Evolutionary conservation across 2,888 invertebrate genomes (phyloP).

Genomic region (Rotaria macrura): DNA sequence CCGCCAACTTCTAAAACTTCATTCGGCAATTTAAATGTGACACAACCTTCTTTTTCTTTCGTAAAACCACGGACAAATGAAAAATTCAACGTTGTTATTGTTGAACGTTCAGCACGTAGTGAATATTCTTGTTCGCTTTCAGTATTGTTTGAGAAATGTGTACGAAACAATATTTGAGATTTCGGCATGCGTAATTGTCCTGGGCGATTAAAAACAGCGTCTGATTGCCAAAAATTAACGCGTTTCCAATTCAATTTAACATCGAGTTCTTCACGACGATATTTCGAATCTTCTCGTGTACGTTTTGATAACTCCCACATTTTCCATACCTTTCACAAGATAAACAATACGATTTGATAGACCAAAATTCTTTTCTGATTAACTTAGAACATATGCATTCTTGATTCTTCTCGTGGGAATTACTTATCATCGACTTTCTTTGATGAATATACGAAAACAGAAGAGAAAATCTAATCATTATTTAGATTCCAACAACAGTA

Average conservation of each 20-base stretch:
- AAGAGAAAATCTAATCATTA: too few relatives aligned
- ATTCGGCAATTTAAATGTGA: constrained; percentile 51
- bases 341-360: background rate
- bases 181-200: constrained; percentile 7
- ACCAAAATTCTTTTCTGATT: background rate
- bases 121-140: constrained; percentile 44
- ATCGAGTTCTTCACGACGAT: constrained; percentile 28
- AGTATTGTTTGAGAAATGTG: constrained; percentile 45
- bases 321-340: background rate
- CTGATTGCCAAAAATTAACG: constrained; percentile 29
- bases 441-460: background rate
- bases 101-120: constrained; percentile 45
- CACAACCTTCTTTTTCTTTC: constrained; percentile 50
- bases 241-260: constrained; percentile 31
- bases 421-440: background rate
- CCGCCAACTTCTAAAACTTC: constrained; percentile 49
- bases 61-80: constrained; percentile 43
- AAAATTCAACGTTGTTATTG: constrained; percentile 42
- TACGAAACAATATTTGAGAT: constrained; percentile 40
- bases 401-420: background rate
- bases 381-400: background rate
- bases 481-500: too few relatives aligned
- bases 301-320: constrained; percentile 32
- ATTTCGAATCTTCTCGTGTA: constrained; percentile 21
- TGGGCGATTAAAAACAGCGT: constrained; percentile 2